These are phyloP conservation scores for Rotaria socialis DNA, from an alignment of 2,888 invertebrate species.

Conservation along the genomic window DNA sequence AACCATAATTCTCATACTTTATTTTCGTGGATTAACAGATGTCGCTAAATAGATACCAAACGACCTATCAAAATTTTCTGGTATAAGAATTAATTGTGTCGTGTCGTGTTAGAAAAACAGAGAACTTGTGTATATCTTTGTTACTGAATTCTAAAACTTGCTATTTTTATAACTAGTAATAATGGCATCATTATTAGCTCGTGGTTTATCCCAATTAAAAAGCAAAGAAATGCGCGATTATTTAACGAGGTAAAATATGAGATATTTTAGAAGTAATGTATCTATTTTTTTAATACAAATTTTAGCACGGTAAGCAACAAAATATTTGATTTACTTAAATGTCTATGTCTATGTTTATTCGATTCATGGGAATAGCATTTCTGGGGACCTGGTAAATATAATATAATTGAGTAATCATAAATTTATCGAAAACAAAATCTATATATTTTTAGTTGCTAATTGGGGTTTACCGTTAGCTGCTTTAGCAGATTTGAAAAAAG, in stretches of 20 bases:
- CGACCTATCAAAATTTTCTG: neutral
- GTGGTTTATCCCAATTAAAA: neutral
- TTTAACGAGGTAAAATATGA: neutral
- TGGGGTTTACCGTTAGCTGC: conserved; percentile 98
- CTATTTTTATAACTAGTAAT: neutral
- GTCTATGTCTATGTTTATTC: neutral
- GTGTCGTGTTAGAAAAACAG: neutral
- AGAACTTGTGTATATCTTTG: too few relatives aligned
- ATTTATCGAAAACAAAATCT: neutral
- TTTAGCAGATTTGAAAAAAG: conserved; percentile 79
- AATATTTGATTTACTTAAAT: too few relatives aligned
- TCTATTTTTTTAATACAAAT: neutral
- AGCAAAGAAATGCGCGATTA: conserved; percentile 20
- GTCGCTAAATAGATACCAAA: neutral
- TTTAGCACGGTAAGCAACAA: conserved; percentile 28
- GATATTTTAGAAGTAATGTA: neutral
- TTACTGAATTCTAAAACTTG: too few relatives aligned
- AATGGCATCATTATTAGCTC: neutral
- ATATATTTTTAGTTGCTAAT: conserved; percentile 71
- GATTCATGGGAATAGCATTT: conserved; percentile 68
- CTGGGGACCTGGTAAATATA: conserved; percentile 74
- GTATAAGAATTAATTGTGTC: neutral
- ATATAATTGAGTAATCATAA: neutral
- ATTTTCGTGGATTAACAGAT: neutral
- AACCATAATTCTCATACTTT: neutral